phyloP scores from a whole-genome alignment of 2,113 vertebrate species.

The Progne subis region DNA sequence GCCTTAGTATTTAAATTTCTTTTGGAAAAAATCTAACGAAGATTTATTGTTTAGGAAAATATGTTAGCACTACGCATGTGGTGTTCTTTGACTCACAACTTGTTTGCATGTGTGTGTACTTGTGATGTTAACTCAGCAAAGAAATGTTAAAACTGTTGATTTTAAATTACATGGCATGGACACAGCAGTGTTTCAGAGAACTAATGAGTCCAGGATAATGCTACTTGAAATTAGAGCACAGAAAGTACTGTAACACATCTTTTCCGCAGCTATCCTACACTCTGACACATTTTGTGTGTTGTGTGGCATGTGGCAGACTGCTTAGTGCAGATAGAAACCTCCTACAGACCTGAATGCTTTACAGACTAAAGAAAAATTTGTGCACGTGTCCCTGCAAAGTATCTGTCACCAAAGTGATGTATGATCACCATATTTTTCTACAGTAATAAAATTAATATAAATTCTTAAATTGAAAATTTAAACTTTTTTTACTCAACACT shows the following conservation, averaged over 20 bases:
- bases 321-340: background rate
- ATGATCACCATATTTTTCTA: background rate
- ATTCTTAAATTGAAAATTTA: background rate
- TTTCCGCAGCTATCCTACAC: background rate
- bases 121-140: background rate
- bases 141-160: background rate
- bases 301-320: background rate
- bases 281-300: background rate
- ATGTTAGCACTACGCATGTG: background rate
- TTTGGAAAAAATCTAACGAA: fast-evolving
- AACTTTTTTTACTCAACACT: background rate
- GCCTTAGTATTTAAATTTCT: background rate
- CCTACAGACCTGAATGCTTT: background rate
- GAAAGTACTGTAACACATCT: background rate
- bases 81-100: background rate
- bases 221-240: background rate
- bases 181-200: background rate
- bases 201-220: background rate
- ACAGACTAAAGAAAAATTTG: background rate
- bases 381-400: background rate
- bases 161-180: fast-evolving
- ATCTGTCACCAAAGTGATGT: background rate
- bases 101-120: background rate
- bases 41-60: background rate
- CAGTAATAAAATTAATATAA: background rate